Evolutionary conservation across 2,888 invertebrate species (phyloP).

Genomic region (Macaria liturata): DNA sequence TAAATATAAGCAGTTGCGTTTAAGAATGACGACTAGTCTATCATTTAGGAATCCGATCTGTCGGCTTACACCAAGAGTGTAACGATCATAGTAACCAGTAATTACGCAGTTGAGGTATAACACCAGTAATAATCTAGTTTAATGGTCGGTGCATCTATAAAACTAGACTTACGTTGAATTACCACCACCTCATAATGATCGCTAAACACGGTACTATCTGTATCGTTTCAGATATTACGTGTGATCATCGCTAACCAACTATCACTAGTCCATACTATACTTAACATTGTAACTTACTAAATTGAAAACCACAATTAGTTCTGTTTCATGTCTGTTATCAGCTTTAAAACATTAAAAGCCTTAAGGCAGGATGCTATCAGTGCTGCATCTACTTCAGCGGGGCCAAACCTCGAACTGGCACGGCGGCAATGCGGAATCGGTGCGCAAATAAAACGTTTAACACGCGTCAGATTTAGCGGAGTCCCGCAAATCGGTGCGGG

Average conservation of each 20-base stretch:
- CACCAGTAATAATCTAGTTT: conserved; percentile 17
- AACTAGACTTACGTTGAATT: conserved; percentile 12
- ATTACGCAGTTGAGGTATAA: conserved; percentile 3
- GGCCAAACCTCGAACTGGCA: conserved; percentile 4
- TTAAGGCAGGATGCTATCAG: background rate
- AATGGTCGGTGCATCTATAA: conserved; percentile 26
- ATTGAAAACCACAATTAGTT: no score
- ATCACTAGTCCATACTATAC: no score
- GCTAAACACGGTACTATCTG: no score
- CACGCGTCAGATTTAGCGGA: conserved; percentile 61
- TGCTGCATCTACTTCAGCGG: background rate
- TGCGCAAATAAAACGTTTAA: conserved; percentile 60
- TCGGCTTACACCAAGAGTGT: background rate
- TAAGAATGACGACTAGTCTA: conserved; percentile 2
- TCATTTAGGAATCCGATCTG: conserved; percentile 1
- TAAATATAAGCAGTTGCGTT: conserved; percentile 1
- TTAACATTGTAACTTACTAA: no score
- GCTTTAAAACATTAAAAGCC: no score
- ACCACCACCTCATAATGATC: background rate
- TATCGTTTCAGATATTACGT: no score
- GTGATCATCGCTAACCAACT: no score
- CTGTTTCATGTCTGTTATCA: no score
- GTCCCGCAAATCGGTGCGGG: conserved; percentile 56
- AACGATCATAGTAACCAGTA: conserved; percentile 2
- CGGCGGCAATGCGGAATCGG: conserved; percentile 52